Evolutionary conservation across 2,797 vertebrate genomes (phyloP).

Genomic region (Capromys pilorides): DNA sequence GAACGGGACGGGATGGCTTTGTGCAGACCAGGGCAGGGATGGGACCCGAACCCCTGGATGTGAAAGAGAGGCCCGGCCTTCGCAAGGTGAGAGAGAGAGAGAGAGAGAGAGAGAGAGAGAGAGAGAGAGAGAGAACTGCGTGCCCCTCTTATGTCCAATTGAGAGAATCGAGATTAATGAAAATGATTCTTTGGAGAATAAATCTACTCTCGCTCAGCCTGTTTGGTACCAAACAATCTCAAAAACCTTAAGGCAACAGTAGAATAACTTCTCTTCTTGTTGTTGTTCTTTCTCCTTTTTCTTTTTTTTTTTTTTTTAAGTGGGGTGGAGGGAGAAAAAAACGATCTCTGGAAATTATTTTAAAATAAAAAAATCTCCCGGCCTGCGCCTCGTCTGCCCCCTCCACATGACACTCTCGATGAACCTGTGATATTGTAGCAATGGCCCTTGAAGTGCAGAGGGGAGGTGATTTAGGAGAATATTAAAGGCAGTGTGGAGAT

Average conservation of each 20-base stretch:
- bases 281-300: not conserved
- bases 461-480: conserved; percentile 93
- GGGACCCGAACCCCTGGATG: not conserved
- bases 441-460: conserved; percentile 90
- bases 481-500: conserved; percentile 97
- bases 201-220: conserved; percentile 76
- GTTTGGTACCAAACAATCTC: conserved; percentile 78
- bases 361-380: conserved; percentile 84
- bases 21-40: not conserved
- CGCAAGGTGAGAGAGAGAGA: conserved; percentile 49
- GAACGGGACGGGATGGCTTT: conserved; percentile 49
- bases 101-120: not conserved
- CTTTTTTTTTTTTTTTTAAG: conserved; percentile 64
- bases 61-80: not conserved
- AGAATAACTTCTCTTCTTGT: conserved; percentile 76
- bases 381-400: conserved; percentile 51
- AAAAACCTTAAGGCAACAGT: conserved; percentile 79
- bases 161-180: conserved; percentile 76
- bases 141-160: conserved; percentile 57
- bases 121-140: conserved; percentile 21
- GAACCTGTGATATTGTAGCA: conserved; percentile 92
- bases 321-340: conserved; percentile 43
- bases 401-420: conserved; percentile 91
- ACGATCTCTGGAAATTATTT: conserved; percentile 82
- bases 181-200: conserved; percentile 78